phyloP scores from a whole-genome alignment of 2,888 invertebrate species.

The Watsonalla binaria region DNA sequence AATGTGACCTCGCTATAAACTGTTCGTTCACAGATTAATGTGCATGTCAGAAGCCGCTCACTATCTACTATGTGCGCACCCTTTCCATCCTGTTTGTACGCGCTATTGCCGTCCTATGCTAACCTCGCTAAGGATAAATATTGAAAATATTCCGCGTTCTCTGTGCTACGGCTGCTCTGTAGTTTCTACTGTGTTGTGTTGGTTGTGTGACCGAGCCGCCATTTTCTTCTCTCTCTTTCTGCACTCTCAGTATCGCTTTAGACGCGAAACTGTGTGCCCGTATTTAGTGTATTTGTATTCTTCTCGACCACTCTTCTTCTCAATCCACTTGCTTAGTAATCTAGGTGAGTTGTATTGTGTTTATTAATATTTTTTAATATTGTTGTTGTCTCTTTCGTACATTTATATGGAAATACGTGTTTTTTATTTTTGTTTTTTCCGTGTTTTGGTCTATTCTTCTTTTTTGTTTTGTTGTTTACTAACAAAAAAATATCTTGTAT shows the following conservation, averaged over 20 bases:
- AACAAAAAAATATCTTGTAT: neutral
- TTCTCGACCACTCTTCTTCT: constrained; percentile 61
- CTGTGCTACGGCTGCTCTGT: constrained; percentile 37
- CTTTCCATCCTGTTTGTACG: constrained; percentile 17
- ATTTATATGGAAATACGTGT: constrained; percentile 1
- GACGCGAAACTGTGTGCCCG: constrained; percentile 48
- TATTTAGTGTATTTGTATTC: constrained; percentile 39
- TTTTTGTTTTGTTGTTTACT: neutral
- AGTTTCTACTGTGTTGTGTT: constrained; percentile 26
- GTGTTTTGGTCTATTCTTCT: constrained; percentile 1
- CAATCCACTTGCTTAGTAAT: constrained; percentile 34
- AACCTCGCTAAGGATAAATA: neutral
- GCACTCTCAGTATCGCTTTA: constrained; percentile 55
- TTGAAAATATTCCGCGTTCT: constrained; percentile 5
- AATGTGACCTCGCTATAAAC: constrained; percentile 42
- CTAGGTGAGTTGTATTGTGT: constrained; percentile 34
- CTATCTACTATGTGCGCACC: constrained; percentile 16
- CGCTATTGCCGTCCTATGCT: constrained; percentile 26
- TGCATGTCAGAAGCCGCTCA: constrained; percentile 23
- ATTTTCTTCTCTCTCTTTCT: constrained; percentile 75
- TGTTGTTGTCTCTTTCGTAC: constrained; percentile 13
- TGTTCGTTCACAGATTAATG: constrained; percentile 47
- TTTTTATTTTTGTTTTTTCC: constrained; percentile 2
- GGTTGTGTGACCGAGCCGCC: constrained; percentile 54
- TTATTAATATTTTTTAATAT: constrained; percentile 8